Percentiles rank a stretch among this genome's conserved stretches.
phyloP scores from a whole-genome alignment of 2,888 invertebrate genomes.

The Temnothorax rugatulus region DNA sequence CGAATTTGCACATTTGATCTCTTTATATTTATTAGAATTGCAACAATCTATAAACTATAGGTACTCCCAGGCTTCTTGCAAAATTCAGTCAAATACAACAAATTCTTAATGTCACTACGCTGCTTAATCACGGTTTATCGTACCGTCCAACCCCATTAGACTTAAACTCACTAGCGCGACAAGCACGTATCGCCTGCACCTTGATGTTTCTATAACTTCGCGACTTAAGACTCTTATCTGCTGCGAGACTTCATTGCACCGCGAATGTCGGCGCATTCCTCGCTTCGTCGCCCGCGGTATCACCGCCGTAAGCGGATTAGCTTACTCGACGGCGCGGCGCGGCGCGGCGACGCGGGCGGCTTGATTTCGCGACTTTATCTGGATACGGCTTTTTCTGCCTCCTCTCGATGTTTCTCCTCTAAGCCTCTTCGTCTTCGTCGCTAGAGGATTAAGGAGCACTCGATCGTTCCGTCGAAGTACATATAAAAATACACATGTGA shows the following conservation, averaged over 20 bases:
- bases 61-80: neutral
- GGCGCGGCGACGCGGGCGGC: neutral
- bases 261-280: constrained; percentile 54
- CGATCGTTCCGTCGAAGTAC: neutral
- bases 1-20: neutral
- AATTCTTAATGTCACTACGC: constrained; percentile 48
- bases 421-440: constrained; percentile 5
- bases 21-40: neutral
- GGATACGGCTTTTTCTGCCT: constrained; percentile 53
- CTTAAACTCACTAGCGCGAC: constrained; percentile 45
- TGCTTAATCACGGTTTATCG: neutral
- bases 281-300: constrained; percentile 21
- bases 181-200: constrained; percentile 29
- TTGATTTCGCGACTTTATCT: constrained; percentile 67
- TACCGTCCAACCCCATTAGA: constrained; percentile 46
- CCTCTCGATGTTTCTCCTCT: constrained; percentile 13
- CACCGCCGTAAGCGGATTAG: constrained; percentile 70
- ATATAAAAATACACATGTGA: neutral
- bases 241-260: constrained; percentile 34
- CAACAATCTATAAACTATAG: neutral
- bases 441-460: constrained; percentile 24
- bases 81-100: constrained; percentile 42
- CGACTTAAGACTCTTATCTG: constrained; percentile 60
- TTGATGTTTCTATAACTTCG: constrained; percentile 73
- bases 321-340: constrained; percentile 3